Conservation (phyloP, 2,797 vertebrate species). For the Danio aesculapii region DNA sequence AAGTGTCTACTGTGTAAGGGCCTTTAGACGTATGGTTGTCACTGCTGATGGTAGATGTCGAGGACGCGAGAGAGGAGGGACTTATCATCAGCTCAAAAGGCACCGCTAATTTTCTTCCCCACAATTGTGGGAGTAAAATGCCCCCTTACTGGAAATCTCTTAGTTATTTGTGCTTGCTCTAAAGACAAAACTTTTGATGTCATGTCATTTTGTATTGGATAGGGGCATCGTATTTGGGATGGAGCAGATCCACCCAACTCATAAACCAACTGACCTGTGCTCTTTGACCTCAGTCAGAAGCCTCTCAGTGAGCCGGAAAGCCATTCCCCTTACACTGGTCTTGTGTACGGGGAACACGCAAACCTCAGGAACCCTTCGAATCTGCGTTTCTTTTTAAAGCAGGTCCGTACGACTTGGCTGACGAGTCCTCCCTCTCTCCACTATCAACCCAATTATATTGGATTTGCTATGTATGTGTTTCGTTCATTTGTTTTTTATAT, state of each 20-base stretch:
- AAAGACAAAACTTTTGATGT: conserved; percentile 37
- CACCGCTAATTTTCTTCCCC: conserved; percentile 68
- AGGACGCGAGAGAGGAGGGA: conserved; percentile 72
- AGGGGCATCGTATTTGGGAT: neutral
- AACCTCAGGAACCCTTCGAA: conserved; percentile 83
- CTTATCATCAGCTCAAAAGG: conserved; percentile 80
- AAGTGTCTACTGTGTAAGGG: conserved; percentile 59
- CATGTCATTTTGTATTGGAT: conserved; percentile 23
- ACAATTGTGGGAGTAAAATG: conserved; percentile 36
- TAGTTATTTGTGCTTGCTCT: conserved; percentile 39
- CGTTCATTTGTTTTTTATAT: conserved; percentile 82
- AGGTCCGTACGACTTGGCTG: conserved; percentile 74
- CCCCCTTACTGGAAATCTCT: conserved; percentile 42
- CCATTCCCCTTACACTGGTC: conserved; percentile 82
- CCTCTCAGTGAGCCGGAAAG: conserved; percentile 82
- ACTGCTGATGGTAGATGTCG: conserved; percentile 69
- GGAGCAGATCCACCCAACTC: conserved; percentile 28
- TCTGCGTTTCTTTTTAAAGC: conserved; percentile 52
- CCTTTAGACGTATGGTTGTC: conserved; percentile 56
- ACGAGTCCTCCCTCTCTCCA: conserved; percentile 84
- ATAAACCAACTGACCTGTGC: conserved; percentile 55
- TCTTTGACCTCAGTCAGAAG: conserved; percentile 81
- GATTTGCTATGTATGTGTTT: conserved; percentile 82
- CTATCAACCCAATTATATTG: conserved; percentile 88
- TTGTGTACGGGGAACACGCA: conserved; percentile 81